These are phyloP conservation scores for Poeciliopsis turrubarensis DNA, from an alignment of 2,113 vertebrate species.

Conservation along the genomic window DNA sequence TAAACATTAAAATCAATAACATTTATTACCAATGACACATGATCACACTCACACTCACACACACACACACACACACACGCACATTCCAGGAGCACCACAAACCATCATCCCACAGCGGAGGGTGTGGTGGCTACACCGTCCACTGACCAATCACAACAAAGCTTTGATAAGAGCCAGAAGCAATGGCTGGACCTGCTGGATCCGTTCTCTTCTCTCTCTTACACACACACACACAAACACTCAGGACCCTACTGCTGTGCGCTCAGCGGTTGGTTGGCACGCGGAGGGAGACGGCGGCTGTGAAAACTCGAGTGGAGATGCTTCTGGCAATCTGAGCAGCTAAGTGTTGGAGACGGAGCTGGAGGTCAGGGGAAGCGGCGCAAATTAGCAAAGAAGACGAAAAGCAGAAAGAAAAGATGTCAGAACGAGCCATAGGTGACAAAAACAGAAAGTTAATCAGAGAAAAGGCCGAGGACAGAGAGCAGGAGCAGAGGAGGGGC, in stretches of 20 bases:
- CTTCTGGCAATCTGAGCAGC: slow-evolving; percentile 55
- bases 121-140: slow-evolving; percentile 54
- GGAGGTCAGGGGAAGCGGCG: slow-evolving; percentile 21
- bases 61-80: slow-evolving; percentile 9
- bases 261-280: slow-evolving; percentile 58
- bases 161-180: slow-evolving; percentile 72
- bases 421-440: slow-evolving; percentile 5
- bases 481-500: slow-evolving; percentile 14
- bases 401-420: not conserved
- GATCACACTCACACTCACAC: not conserved
- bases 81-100: slow-evolving; percentile 55
- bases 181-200: slow-evolving; percentile 26
- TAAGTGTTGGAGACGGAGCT: slow-evolving; percentile 26
- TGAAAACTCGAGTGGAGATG: slow-evolving; percentile 66
- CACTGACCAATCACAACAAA: slow-evolving; percentile 63
- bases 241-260: slow-evolving; percentile 61
- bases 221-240: slow-evolving; percentile 30
- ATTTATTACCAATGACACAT: no score
- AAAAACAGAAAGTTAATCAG: slow-evolving; percentile 19
- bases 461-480: not conserved
- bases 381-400: slow-evolving; percentile 10
- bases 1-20: no score
- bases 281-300: slow-evolving; percentile 60
- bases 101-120: slow-evolving; percentile 54
- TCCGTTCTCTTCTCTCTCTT: slow-evolving; percentile 1